Evolutionary conservation across 2,113 vertebrate species (phyloP).

Genomic region (Jaculus jaculus): DNA sequence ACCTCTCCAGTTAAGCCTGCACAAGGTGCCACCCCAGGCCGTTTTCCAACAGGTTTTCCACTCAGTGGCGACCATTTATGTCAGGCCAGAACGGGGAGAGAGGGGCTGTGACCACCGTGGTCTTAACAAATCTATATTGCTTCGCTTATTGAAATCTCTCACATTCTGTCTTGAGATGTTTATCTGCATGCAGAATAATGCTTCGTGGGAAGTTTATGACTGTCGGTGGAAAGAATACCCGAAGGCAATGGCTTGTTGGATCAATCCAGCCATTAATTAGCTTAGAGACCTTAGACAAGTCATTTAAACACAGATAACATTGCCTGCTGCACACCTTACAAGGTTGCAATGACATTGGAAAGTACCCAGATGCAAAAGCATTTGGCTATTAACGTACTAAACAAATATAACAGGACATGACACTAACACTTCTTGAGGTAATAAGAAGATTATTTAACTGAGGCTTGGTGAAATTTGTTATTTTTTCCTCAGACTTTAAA

Average conservation of each 20-base stretch:
- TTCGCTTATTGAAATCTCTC: conserved; percentile 42
- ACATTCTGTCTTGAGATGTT: conserved; percentile 26
- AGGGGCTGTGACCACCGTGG: background rate
- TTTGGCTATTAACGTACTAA: background rate
- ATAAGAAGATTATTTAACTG: background rate
- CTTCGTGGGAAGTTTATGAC: background rate
- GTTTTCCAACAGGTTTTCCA: conserved; percentile 29
- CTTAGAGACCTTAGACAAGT: conserved; percentile 21
- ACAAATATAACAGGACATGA: background rate
- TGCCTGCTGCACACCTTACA: background rate
- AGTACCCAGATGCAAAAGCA: background rate
- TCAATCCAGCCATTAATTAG: background rate
- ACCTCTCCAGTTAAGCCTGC: conserved; percentile 53
- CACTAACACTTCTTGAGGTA: background rate
- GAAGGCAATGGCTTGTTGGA: background rate
- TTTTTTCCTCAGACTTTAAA: conserved; percentile 3
- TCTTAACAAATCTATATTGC: conserved; percentile 64
- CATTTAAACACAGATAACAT: conserved; percentile 22
- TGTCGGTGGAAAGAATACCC: background rate
- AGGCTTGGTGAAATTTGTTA: background rate
- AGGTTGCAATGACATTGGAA: background rate
- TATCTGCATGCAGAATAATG: background rate
- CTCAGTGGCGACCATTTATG: background rate
- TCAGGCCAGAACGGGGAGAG: background rate
- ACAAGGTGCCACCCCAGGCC: background rate